Conservation (phyloP, 1,140 invertebrate species). For the Propsilocerus akamusi region DNA sequence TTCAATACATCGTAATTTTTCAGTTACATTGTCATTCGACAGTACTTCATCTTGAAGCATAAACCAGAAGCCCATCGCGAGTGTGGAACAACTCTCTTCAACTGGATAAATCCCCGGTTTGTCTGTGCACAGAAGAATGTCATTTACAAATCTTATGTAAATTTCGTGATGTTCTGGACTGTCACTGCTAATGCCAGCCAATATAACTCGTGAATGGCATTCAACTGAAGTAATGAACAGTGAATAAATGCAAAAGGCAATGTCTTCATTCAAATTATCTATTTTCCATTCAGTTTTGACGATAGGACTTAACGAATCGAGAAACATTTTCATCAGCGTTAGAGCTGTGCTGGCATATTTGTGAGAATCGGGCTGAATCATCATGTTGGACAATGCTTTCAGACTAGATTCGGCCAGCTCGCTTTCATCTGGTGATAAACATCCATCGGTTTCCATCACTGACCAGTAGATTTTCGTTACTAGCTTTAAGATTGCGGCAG, state of each 20-base stretch:
- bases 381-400: slow-evolving; percentile 36
- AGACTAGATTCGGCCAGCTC: slow-evolving; percentile 37
- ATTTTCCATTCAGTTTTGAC: slow-evolving; percentile 22
- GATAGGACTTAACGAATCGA: slow-evolving; percentile 18
- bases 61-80: slow-evolving; percentile 83
- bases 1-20: slow-evolving; percentile 18
- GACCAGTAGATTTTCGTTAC: slow-evolving; percentile 23
- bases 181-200: slow-evolving; percentile 28
- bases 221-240: slow-evolving; percentile 43
- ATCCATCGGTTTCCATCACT: slow-evolving; percentile 21
- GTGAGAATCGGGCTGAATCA: slow-evolving; percentile 33
- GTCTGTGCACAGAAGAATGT: slow-evolving; percentile 49
- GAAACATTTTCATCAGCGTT: slow-evolving; percentile 27
- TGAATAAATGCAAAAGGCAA: slow-evolving; percentile 34
- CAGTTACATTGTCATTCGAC: slow-evolving; percentile 13
- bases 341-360: slow-evolving; percentile 29
- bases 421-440: slow-evolving; percentile 28
- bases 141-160: slow-evolving; percentile 26
- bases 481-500: slow-evolving; percentile 16
- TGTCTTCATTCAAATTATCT: slow-evolving; percentile 26
- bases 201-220: slow-evolving; percentile 38
- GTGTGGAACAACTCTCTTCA: slow-evolving; percentile 63
- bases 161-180: slow-evolving; percentile 22
- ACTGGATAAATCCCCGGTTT: slow-evolving; percentile 65
- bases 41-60: slow-evolving; percentile 44